Percentiles rank a stretch among this genome's conserved stretches.
Conservation (phyloP, 2,113 vertebrate species). For the Brachypteracias leptosomus region DNA sequence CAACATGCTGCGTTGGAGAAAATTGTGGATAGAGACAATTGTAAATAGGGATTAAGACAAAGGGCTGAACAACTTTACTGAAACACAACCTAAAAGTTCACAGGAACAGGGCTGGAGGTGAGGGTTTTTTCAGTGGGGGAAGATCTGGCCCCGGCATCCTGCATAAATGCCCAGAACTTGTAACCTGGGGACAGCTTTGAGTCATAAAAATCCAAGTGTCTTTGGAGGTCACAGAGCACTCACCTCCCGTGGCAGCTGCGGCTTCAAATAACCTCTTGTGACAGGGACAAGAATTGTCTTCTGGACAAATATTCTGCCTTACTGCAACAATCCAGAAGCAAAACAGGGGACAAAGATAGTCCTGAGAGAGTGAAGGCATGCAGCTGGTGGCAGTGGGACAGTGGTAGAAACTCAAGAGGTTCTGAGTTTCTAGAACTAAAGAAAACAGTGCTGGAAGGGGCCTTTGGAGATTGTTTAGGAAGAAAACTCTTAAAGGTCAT, state of each 20-base stretch:
- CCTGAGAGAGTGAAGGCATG: neutral
- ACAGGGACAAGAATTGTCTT: neutral
- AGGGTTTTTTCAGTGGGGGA: neutral
- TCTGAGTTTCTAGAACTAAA: neutral
- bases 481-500: constrained; percentile 40
- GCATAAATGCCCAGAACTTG: neutral
- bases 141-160: neutral
- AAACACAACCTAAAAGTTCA: neutral
- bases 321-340: neutral
- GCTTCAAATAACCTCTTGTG: neutral
- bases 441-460: neutral
- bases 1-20: neutral
- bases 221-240: neutral
- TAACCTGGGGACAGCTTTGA: neutral
- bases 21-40: neutral
- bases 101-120: neutral
- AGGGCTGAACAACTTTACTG: neutral
- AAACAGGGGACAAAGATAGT: neutral
- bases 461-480: neutral
- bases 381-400: neutral
- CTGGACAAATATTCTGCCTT: neutral
- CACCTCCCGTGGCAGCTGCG: neutral
- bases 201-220: neutral
- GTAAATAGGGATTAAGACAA: neutral
- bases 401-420: neutral